Conservation (phyloP, 2,113 vertebrate genomes). For the Catagonus wagneri region DNA sequence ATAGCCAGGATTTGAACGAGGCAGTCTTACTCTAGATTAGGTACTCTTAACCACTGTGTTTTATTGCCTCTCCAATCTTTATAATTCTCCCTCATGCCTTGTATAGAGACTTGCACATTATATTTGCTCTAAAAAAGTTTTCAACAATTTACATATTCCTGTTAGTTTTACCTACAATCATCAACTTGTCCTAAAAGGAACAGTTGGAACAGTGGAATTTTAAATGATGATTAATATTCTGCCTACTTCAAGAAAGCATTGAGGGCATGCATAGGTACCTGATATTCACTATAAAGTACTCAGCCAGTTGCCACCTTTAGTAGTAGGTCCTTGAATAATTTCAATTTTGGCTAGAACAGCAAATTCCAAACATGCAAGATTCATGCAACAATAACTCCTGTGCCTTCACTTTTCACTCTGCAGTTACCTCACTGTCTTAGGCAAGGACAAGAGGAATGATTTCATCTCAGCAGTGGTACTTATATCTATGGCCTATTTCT, state of each 20-base stretch:
- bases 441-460: background rate
- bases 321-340: background rate
- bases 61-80: background rate
- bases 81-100: background rate
- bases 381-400: background rate
- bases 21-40: background rate
- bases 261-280: background rate
- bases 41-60: background rate
- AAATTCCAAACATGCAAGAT: background rate
- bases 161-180: background rate
- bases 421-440: background rate
- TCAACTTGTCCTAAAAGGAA: conserved; percentile 7
- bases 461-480: background rate
- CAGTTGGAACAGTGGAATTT: background rate
- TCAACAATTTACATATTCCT: background rate
- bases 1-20: background rate
- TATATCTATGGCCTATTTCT: background rate
- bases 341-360: background rate
- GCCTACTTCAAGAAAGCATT: background rate
- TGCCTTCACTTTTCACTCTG: background rate
- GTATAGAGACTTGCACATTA: background rate
- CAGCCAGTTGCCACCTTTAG: background rate
- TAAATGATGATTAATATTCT: background rate
- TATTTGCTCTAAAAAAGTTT: conserved; percentile 16
- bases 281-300: background rate